Conservation (phyloP, 92 coral and sea anemone genomes). For the Umimayanthus chanpuru region DNA sequence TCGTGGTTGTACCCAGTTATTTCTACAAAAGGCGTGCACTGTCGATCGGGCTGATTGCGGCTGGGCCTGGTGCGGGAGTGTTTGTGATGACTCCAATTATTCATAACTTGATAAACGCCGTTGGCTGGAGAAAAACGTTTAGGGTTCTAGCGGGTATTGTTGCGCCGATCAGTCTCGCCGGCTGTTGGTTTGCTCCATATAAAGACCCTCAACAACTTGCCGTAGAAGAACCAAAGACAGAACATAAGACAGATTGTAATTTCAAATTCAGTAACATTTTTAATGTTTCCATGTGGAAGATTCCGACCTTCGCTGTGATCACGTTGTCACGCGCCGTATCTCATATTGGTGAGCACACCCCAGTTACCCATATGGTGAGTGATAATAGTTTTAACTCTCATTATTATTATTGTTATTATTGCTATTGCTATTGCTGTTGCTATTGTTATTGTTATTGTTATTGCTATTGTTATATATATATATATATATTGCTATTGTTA, state of each 20-base stretch:
- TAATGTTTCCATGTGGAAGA: slow-evolving; percentile 6
- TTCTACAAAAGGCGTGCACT: slow-evolving; percentile 19
- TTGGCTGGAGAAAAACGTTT: slow-evolving; percentile 20
- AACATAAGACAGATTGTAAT: background rate
- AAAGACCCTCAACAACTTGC: background rate
- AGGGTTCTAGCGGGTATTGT: slow-evolving; percentile 18
- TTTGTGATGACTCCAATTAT: slow-evolving; percentile 19
- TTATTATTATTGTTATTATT: too few species aligned
- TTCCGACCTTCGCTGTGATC: slow-evolving; percentile 4
- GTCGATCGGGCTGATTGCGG: slow-evolving; percentile 22
- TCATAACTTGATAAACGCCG: background rate
- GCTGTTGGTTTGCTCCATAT: slow-evolving; percentile 1
- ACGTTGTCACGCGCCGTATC: background rate
- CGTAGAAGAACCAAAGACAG: background rate
- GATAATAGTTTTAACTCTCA: too few species aligned
- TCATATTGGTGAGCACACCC: background rate
- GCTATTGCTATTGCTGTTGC: too few species aligned
- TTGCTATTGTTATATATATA: too few species aligned
- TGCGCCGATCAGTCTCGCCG: slow-evolving; percentile 16
- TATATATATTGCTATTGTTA: too few species aligned
- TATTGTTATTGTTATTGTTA: too few species aligned
- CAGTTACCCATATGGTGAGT: slow-evolving; percentile 1
- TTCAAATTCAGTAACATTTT: background rate
- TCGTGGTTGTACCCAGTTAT: slow-evolving; percentile 28
- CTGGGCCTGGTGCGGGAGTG: slow-evolving; percentile 27